Evolutionary conservation across 2,888 invertebrate species (phyloP), one percentile per base, ranked within the genome.

Genomic region (Ypsolopha scabrella): DNA sequence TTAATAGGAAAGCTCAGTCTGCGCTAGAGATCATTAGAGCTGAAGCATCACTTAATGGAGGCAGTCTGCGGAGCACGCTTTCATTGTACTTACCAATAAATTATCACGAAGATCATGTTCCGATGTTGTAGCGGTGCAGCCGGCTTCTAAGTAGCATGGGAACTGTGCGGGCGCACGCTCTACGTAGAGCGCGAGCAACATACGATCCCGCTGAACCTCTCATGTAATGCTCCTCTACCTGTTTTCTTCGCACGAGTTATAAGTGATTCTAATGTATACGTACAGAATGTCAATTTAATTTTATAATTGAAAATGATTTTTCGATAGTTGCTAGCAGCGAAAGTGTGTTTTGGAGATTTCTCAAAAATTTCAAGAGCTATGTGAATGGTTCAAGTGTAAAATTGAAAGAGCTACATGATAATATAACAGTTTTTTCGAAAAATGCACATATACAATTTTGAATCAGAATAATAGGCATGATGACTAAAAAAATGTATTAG

Each of bases 41-140:
- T 41, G 43, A 36, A 50, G 65, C 68, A 71, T 67, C 71, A 67
- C 64, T 71, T 75, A 70, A 72, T 72, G 68, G 65, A 67, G 66
- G 67, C 67, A 57, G 56, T 59, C 54, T 58, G 64, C 64, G 59
- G 70, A 64, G 72, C 75, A 74, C 72, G 72, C 74, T 76, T 75
- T 75, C 75, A 65, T 70, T 65, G 70, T 68, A 72, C 68, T 74
- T 70, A 71, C 70, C 67, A 69, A 78, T 78, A 78, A 78, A 80
- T 81, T 80, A 80, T 80, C 75, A 80, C 79, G 75, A 77, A 75
- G 72, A 79, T 77, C 75, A 79, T 80, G 80, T 79, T 74, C 64
- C 68, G 67, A 70, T 72, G 70, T 68, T 72, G 71, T 65, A 71
- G 70, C 71, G 63, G 72, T 68, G 66, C 65, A 37, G 67, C 64